Base-by-base conservation (phyloP, 2,113 vertebrate genomes). In the Uria aalge region DNA sequence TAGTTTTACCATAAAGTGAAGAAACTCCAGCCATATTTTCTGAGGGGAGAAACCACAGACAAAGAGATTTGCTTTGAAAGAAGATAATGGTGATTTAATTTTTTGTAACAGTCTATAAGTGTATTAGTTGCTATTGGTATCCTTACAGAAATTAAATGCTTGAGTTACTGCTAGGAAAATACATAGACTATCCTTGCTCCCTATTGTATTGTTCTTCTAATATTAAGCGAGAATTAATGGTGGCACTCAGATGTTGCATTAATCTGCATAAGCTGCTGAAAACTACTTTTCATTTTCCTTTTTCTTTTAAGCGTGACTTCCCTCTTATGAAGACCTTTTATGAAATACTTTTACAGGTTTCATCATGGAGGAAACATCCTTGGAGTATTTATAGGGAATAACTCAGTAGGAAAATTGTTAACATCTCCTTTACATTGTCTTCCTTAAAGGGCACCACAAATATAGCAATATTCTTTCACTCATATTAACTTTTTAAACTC, bases 341-440 rank as follows among this genome's bases (percentile, higher is more conserved):
- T 52, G 24, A 64, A 88, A 52, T 73, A 92, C 66, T 74, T 36
- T 32, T 75, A 64, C 64, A 59, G 82, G 72, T 95, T 78, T 73
- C 55, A 62, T 66, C 8, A 5, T 20, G 16, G 22, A 71, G 26
- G 86, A 97, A 94, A 64, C 56, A 53, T 41, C 60, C 62, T 82
- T 82, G 60, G 62, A 77, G 72, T 81, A 92, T 67, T 85, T 94
- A 84, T 50, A 52, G 20, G 52, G 24, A 96, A 73, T 76, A 85
- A 85, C 47, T 94, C 79, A 91, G 62, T 94, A 93, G 57, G n/a
- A 97, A 88, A 60, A 34, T 34, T 66, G 32, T 23, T 79, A 72
- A 72, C 76, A 69, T 91, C 67, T 50, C 50, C 27, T 94, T 80
- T 75, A 85, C 41, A 77, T 59, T 95, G 40, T 79, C 88, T 92